These are phyloP conservation scores for Margaritifera margaritifera DNA, from an alignment of 2,888 invertebrate species.

Conservation along the genomic window DNA sequence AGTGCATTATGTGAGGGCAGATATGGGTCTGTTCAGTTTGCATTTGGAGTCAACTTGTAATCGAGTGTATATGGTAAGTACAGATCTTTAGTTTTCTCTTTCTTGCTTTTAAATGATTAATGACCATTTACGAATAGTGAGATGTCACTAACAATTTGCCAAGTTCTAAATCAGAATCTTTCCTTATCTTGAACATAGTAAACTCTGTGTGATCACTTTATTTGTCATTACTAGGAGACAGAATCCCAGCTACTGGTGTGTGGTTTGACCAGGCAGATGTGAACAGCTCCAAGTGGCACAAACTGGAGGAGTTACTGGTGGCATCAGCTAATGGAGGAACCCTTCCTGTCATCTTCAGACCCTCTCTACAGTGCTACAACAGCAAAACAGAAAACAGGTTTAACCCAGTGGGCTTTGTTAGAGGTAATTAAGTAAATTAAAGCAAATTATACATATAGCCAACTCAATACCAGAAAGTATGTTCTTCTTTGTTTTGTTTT, in stretches of 20 bases:
- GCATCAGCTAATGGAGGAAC: constrained; percentile 64
- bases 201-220: too few relatives aligned
- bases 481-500: constrained; percentile 11
- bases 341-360: constrained; percentile 85
- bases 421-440: constrained; percentile 75
- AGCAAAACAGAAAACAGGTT: constrained; percentile 75
- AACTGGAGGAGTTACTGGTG: constrained; percentile 66
- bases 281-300: constrained; percentile 46
- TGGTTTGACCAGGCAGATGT: constrained; percentile 54
- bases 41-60: too few relatives aligned
- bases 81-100: too few relatives aligned
- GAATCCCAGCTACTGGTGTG: constrained; percentile 50
- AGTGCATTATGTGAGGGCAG: too few relatives aligned
- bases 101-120: too few relatives aligned
- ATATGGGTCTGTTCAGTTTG: too few relatives aligned
- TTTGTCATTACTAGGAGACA: constrained; percentile 28
- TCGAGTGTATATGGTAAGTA: too few relatives aligned
- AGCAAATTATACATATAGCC: not conserved
- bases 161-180: too few relatives aligned
- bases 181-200: too few relatives aligned
- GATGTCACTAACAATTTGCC: too few relatives aligned
- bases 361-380: constrained; percentile 83
- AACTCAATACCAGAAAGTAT: not conserved
- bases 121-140: too few relatives aligned
- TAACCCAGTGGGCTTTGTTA: constrained; percentile 83